Base-by-base conservation (phyloP, 2,797 vertebrate species). In the Eospalax fontanierii region DNA sequence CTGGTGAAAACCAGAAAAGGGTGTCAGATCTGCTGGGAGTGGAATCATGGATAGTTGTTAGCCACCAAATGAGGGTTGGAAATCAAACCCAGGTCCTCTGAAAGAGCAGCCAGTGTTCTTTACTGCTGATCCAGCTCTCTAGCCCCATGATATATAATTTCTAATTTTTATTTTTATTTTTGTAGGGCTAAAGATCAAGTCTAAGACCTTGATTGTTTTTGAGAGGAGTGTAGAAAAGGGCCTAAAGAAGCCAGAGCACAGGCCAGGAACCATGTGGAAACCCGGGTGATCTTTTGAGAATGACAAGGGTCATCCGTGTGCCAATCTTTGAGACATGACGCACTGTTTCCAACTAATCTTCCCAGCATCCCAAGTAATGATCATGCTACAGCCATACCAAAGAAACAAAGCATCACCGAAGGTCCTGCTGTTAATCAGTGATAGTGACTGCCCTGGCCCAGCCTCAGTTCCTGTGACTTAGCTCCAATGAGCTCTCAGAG, bases 241-340 rank as follows among this genome's bases (percentile, higher is more conserved):
- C 19, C 63, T 66, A n/a, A 86, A 43, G 89, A 93, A 82, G 33
- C 65, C 76, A 82, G 4, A 61, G 33, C 3, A 33, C 50, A 74
- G 8, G 18, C 70, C 46, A 50, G 54, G 70, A 71, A 26, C 54
- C 54, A 2, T 40, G 12, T 4, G 75, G 35, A 70, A 54, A 24
- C 15, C 18, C 35, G 11, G 79, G 50, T 54, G 30, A 54, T 15
- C 18, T 11, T 21, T 6, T 30, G 3, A 38, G 59, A 75, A 38
- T 0, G 26, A 21, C 16, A 1, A 63, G 35, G 18, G n/a, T 4
- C 11, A 11, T 24, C 28, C 19, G 0, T 10, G 2, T 26, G 30
- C 16, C 26, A 0, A 3, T n/a, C 4, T 2, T 26, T 6, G 57
- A 30, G 24, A 70, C 12, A 22, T 4, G n/a, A 8, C 14, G 14